Evolutionary conservation across 2,797 vertebrate genomes (phyloP), one percentile per base, ranked within the genome.

Genomic region (Anguilla anguilla): DNA sequence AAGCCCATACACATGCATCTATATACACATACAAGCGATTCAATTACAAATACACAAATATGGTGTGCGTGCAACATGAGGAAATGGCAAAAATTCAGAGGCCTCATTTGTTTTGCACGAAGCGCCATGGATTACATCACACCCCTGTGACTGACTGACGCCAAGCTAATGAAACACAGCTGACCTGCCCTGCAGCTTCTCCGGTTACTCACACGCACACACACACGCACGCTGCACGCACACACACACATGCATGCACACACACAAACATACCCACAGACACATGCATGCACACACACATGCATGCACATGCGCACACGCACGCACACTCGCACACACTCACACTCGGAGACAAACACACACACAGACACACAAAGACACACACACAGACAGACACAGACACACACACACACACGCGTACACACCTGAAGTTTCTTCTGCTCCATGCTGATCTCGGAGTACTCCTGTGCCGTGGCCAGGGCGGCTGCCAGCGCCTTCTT

Each of bases 361-460:
- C 22, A n/a, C 5, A 10, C 64, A n/a, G 22, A 69, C 64, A 67
- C 64, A 67, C 64, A 67, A 5, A 67, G 19, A 67, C 64, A 67
- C 25, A 67, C 25, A 67, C 22, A 67, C 72, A 74, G 9, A 35
- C 31, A 74, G 17, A 19, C 74, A 22, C 15, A 43, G 3, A 79
- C 17, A 79, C 74, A 46, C 72, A 77, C 35, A 43, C 35, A 43
- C 35, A 79, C 74, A 77, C 74, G 17, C 15, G 22, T 15, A 85
- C 85, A 28, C 69, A 99, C 98, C 94, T 99, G 98, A 69, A 99
- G 93, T 88, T 99, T 99, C 92, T 97, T 98, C 95, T 99, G 98
- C 90, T 99, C 98, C 98, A 99, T 99, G 94, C 98, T 99, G 93
- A 99, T 99, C 94, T 99, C 98, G 0, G 98, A 99, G 94, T 99